Percentiles rank a stretch among this genome's conserved stretches.
Evolutionary conservation across 2,113 vertebrate genomes (phyloP).

Genomic region (Aspidoscelis tigris): DNA sequence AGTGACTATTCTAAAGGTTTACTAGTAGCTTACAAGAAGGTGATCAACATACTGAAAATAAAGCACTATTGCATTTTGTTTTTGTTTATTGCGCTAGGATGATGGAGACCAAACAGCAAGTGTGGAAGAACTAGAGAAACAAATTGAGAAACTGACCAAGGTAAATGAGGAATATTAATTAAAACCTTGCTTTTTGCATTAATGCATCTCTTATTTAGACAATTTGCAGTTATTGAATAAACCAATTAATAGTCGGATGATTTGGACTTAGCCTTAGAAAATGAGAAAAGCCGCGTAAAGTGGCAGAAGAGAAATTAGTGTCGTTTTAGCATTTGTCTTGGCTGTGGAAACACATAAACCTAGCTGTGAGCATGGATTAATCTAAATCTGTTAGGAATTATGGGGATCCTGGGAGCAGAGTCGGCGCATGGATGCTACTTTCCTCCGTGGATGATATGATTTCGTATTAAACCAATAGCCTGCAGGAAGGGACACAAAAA

Average conservation of each 20-base stretch:
- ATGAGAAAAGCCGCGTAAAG: too few species aligned
- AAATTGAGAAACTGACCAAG: conserved; percentile 92
- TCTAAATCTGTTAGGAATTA: background rate
- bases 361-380: background rate
- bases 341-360: background rate
- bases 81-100: conserved; percentile 77
- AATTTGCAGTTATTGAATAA: background rate
- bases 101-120: conserved; percentile 87
- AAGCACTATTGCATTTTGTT: conserved; percentile 27
- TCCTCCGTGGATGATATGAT: background rate
- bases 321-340: background rate
- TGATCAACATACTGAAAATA: conserved; percentile 21
- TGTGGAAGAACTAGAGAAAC: conserved; percentile 93
- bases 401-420: background rate
- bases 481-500: background rate
- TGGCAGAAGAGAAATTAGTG: background rate
- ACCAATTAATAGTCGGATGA: background rate
- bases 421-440: background rate
- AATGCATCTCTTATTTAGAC: background rate
- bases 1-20: conserved; percentile 3
- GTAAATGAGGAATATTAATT: conserved; percentile 73
- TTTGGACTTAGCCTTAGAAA: background rate
- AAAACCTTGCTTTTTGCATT: conserved; percentile 24
- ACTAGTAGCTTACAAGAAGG: conserved; percentile 3
- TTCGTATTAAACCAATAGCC: background rate